These are phyloP conservation scores for Tipula vernalis DNA, from an alignment of 2,888 invertebrate species.

Conservation along the genomic window DNA sequence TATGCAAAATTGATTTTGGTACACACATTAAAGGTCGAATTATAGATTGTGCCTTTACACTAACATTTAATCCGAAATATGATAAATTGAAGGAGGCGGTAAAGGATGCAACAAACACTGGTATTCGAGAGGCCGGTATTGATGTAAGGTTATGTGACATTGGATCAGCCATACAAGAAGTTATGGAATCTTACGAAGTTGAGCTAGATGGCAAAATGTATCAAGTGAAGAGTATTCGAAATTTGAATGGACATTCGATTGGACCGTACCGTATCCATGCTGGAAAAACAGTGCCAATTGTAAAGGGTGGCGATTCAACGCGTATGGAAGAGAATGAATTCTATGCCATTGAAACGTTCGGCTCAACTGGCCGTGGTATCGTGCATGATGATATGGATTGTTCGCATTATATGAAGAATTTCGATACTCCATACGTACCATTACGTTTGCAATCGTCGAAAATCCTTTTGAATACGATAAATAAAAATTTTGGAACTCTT, in stretches of 20 bases:
- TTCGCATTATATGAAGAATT: constrained; percentile 99
- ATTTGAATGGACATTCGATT: constrained; percentile 98
- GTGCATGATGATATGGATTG: constrained; percentile 99
- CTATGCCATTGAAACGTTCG: constrained; percentile 99
- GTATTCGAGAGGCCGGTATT: constrained; percentile 88
- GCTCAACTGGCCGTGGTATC: constrained; percentile 86
- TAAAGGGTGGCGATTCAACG: constrained; percentile 94
- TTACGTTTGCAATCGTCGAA: constrained; percentile 88
- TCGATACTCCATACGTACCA: constrained; percentile 84
- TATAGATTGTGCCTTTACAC: constrained; percentile 97
- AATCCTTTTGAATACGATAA: constrained; percentile 78
- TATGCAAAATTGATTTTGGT: constrained; percentile 98
- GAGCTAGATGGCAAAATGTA: constrained; percentile 94
- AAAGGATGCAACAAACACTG: constrained; percentile 95
- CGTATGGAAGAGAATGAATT: constrained; percentile 99
- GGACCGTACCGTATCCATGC: constrained; percentile 95
- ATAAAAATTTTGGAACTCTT: constrained; percentile 92
- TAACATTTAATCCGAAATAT: constrained; percentile 93
- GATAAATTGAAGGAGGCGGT: constrained; percentile 91
- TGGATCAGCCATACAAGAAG: constrained; percentile 93
- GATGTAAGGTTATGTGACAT: constrained; percentile 96
- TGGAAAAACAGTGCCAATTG: constrained; percentile 98
- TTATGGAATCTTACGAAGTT: constrained; percentile 98
- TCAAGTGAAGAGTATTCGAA: constrained; percentile 93
- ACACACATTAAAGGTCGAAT: constrained; percentile 97